Percentiles rank a stretch among this genome's conserved stretches.
These are phyloP conservation scores for Chamaetylas fuelleborni DNA, from an alignment of 2,113 vertebrate genomes.

Conservation along the genomic window DNA sequence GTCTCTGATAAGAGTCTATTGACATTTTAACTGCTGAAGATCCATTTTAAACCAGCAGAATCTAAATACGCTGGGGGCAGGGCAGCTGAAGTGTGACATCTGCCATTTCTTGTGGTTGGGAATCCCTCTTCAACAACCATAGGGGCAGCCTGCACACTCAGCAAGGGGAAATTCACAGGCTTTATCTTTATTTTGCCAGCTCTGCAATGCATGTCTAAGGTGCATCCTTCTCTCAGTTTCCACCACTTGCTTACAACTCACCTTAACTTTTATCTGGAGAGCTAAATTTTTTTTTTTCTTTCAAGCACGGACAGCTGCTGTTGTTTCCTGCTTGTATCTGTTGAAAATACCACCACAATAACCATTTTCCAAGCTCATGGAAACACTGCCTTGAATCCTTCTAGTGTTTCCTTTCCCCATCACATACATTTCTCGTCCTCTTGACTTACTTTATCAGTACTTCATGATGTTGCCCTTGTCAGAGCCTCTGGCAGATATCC, in stretches of 20 bases:
- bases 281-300: not conserved
- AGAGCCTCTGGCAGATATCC: not conserved
- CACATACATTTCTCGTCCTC: not conserved
- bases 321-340: not conserved
- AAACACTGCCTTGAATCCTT: not conserved
- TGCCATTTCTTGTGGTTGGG: not conserved
- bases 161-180: not conserved
- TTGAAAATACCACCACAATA: not conserved
- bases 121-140: not conserved
- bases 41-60: not conserved
- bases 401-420: not conserved
- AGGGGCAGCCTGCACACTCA: not conserved
- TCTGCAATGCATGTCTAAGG: not conserved
- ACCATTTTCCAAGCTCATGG: not conserved
- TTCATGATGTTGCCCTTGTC: not conserved
- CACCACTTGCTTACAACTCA: not conserved
- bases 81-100: not conserved
- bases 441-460: not conserved
- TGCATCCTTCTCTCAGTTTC: not conserved
- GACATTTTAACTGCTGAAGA: constrained; percentile 44
- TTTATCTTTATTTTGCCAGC: not conserved
- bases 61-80: not conserved
- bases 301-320: not conserved
- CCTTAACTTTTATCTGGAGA: not conserved
- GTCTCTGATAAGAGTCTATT: constrained; percentile 21